Percentiles rank a stretch among this genome's conserved stretches.
phyloP scores from a whole-genome alignment of 1,140 invertebrate genomes.

The Pseudomyrmex concolor region DNA sequence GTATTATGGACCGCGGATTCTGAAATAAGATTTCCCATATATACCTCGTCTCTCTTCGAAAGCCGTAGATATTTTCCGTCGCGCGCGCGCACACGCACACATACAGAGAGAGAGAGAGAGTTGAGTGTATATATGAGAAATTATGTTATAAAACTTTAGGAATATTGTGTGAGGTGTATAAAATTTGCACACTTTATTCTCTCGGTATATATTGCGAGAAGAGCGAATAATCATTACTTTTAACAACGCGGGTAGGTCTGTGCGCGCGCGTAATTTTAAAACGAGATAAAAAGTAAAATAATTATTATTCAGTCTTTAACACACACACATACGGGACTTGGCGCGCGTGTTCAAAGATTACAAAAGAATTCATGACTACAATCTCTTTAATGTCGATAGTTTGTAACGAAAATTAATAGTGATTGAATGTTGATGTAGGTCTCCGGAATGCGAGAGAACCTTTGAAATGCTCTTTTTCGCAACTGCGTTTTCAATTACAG shows the following conservation, averaged over 20 bases:
- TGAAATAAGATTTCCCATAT: constrained; percentile 26
- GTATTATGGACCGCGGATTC: constrained; percentile 22
- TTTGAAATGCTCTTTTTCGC: constrained; percentile 13
- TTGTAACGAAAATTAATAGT: neutral
- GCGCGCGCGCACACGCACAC: too few species aligned
- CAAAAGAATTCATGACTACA: too few species aligned
- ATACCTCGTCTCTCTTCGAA: neutral
- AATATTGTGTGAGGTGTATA: neutral
- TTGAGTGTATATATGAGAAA: constrained; percentile 1
- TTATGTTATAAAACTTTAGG: neutral
- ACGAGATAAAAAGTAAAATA: neutral
- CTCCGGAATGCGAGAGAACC: neutral
- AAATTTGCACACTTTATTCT: neutral
- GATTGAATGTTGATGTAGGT: neutral
- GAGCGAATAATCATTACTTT: constrained; percentile 23
- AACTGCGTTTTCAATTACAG: constrained; percentile 17
- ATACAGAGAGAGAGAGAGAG: too few species aligned
- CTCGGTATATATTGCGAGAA: neutral
- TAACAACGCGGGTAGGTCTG: neutral
- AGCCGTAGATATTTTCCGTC: neutral
- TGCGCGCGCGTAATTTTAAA: too few species aligned
- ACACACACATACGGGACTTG: too few species aligned
- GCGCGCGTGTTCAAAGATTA: too few species aligned
- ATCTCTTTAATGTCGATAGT: neutral
- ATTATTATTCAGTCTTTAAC: constrained; percentile 13